Base-by-base conservation (phyloP, 2,113 vertebrate genomes). In the Chaetodon trifascialis region DNA sequence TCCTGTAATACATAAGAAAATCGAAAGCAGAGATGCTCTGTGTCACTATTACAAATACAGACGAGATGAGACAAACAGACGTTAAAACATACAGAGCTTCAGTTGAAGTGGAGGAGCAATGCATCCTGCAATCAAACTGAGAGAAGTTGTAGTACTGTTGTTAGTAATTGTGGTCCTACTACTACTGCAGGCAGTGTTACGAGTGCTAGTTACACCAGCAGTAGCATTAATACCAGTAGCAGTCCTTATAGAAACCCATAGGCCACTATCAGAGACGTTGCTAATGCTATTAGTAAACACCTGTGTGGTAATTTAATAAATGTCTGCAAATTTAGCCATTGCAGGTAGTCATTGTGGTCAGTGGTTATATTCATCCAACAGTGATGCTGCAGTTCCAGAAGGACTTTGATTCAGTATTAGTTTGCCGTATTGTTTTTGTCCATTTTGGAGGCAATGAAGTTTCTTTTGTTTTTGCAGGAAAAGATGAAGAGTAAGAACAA, bases 401-500 rank as follows among this genome's bases (percentile, higher is more conserved):
- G 44, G 44, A 46, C 44, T 46, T 49, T 67, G 23, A 36, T 68
- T 68, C 47, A 36, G 66, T 36, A n/a, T 69, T 69, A 16, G 30
- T 34, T 34, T 69, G 36, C 4, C 1, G 9, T 14, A 11, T 4
- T 55, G 52, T 11, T 69, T 54, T 70, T 54, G 34, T 70, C 7
- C 1, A 5, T 16, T 65, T 42, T 46, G 10, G 9, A 47, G 42
- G 11, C 59, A 7, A 11, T 36, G 19, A 8, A 51, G 2, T 60
- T 36, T 2, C 11, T 34, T 2, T 23, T 73, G 54, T 63, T 30
- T 62, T 66, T 78, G 4, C 70, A 99, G 98, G 98, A 99, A 81
- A 99, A 99, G 90, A 99, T 99, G 98, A 99, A 99, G 93, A 97
- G 98, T 64, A 99, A 99, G 81, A 99, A 99, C 89, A 99, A 99